A percentile compares a stretch with the other conserved stretches of the same genome.
Evolutionary conservation across 2,797 vertebrate species (phyloP).

Genomic region (Cynopterus sphinx): DNA sequence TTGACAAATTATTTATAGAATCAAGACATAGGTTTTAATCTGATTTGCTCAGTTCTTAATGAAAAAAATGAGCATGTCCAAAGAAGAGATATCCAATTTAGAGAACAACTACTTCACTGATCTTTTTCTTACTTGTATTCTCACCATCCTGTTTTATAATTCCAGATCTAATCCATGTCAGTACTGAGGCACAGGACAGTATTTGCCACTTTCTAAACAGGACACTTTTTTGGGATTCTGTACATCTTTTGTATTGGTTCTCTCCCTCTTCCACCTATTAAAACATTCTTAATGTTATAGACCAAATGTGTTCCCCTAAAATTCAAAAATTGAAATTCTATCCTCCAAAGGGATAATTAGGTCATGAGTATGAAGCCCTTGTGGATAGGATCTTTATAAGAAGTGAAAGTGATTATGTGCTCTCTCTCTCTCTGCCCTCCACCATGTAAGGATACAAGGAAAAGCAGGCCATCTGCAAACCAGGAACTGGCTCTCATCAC

Average conservation of each 20-base stretch:
- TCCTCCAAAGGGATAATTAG: background rate
- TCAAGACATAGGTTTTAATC: background rate
- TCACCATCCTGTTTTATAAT: background rate
- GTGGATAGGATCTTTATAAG: background rate
- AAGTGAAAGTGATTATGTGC: background rate
- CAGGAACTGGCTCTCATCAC: background rate
- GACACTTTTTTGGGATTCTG: background rate
- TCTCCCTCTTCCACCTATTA: background rate
- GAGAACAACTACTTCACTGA: background rate
- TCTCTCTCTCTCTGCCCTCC: background rate
- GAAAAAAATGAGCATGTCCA: background rate
- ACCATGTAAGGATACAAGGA: background rate
- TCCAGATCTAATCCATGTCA: background rate
- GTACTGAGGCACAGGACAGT: background rate
- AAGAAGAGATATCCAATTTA: background rate
- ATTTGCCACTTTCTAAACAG: background rate
- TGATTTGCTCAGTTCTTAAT: background rate
- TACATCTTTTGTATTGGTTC: background rate
- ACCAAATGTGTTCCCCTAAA: background rate
- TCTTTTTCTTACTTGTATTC: background rate
- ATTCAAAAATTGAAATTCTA: background rate
- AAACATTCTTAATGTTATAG: background rate
- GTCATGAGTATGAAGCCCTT: background rate
- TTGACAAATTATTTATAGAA: background rate
- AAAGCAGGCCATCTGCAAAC: background rate